Percentiles rank a stretch among this genome's conserved stretches.
phyloP scores from a whole-genome alignment of 92 coral and sea anemone genomes.

The Actinernus sp. region DNA sequence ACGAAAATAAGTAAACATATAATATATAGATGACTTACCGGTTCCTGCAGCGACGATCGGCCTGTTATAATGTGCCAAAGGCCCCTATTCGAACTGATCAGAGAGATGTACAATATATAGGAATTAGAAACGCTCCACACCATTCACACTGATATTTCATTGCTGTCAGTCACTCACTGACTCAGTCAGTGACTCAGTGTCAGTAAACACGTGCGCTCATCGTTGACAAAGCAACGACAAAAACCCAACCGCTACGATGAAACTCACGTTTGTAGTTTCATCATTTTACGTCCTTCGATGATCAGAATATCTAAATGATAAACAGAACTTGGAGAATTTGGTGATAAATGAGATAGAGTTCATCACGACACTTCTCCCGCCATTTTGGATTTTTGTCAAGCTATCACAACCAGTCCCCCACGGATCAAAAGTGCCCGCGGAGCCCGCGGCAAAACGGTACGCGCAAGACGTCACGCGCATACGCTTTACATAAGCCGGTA shows the following conservation, averaged over 20 bases:
- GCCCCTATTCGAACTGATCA: slow-evolving; percentile 67
- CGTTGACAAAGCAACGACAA: not conserved
- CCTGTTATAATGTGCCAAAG: slow-evolving; percentile 84
- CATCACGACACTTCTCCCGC: slow-evolving; percentile 32
- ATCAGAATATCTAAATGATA: too few relatives aligned
- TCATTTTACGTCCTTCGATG: not conserved
- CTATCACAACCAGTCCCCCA: too few relatives aligned
- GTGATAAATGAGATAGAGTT: not conserved
- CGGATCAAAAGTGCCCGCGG: too few relatives aligned
- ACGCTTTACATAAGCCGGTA: too few relatives aligned
- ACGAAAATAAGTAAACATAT: not conserved
- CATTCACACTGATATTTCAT: too few relatives aligned
- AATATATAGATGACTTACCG: slow-evolving; percentile 38
- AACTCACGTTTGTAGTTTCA: not conserved
- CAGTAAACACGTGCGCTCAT: too few relatives aligned
- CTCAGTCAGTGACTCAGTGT: too few relatives aligned
- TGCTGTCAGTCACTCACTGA: too few relatives aligned
- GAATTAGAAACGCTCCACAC: not conserved
- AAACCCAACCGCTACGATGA: too few relatives aligned
- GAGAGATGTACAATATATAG: not conserved
- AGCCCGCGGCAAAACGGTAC: too few relatives aligned
- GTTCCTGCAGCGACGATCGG: slow-evolving; percentile 70
- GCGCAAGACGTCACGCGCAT: too few relatives aligned
- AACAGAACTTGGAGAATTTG: too few relatives aligned
- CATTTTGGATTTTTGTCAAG: slow-evolving; percentile 45